A percentile compares a stretch with the other conserved stretches of the same genome.
Evolutionary conservation across 2,113 vertebrate species (phyloP).

Genomic region (Perognathus longimembris): DNA sequence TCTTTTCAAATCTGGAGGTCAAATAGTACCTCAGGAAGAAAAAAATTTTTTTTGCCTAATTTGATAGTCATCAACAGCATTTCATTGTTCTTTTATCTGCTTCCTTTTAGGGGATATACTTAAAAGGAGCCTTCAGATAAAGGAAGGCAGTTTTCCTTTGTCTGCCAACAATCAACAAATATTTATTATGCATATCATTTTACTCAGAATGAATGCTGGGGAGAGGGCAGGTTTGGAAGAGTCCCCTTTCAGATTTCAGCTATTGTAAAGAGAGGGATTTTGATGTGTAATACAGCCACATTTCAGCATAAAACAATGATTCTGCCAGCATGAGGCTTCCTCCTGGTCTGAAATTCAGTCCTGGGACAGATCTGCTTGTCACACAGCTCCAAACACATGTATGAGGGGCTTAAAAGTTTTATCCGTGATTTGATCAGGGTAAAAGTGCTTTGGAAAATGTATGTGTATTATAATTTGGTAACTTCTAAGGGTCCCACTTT

Average conservation of each 20-base stretch:
- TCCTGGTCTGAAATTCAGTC: conserved; percentile 7
- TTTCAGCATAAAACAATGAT: background rate
- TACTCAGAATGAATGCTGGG: conserved; percentile 10
- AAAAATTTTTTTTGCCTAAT: conserved; percentile 1
- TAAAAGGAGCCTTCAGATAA: conserved; percentile 52
- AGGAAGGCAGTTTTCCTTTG: conserved; percentile 61
- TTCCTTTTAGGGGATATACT: conserved; percentile 45
- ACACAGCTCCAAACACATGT: background rate
- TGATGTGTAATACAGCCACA: background rate
- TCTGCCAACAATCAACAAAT: conserved; percentile 66
- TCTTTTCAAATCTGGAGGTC: conserved; percentile 59
- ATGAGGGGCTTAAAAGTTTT: background rate
- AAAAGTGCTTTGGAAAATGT: background rate
- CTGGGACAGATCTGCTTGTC: background rate
- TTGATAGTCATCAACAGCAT: conserved; percentile 58
- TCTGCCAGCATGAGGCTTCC: background rate
- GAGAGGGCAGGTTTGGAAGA: background rate
- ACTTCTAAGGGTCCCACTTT: background rate
- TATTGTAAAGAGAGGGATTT: background rate
- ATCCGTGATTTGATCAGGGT: background rate
- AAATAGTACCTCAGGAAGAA: conserved; percentile 59
- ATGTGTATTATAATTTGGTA: background rate
- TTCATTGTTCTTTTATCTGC: conserved; percentile 69
- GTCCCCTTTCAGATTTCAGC: background rate
- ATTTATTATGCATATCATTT: conserved; percentile 66